A percentile compares a stretch with the other conserved stretches of the same genome.
Conservation (phyloP, 2,113 vertebrate genomes). For the Sialia sialis region DNA sequence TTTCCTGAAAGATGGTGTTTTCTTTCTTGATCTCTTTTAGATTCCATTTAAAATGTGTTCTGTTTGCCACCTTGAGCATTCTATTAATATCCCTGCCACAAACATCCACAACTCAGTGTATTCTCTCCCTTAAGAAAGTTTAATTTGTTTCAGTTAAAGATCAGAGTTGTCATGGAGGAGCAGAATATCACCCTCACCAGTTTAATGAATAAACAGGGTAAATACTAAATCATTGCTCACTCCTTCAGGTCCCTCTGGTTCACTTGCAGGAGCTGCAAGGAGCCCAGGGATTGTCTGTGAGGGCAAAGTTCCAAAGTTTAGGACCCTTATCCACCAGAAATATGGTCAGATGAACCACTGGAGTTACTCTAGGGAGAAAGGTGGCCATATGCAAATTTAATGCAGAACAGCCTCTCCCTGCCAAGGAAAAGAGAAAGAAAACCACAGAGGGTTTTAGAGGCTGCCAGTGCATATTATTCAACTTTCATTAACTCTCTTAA, state of each 20-base stretch:
- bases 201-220: background rate
- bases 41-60: background rate
- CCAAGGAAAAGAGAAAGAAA: background rate
- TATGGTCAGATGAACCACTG: background rate
- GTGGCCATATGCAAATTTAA: constrained; percentile 13
- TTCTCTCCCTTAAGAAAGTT: background rate
- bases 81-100: background rate
- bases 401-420: background rate
- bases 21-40: background rate
- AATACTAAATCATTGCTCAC: background rate
- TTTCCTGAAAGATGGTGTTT: background rate
- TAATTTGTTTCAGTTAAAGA: constrained; percentile 16
- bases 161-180: background rate
- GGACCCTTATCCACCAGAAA: background rate
- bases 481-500: constrained; percentile 69
- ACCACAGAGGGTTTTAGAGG: background rate
- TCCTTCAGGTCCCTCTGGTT: background rate
- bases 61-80: background rate
- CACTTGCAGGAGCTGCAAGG: background rate
- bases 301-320: background rate
- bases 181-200: background rate
- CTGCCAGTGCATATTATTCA: constrained; percentile 55
- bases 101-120: background rate
- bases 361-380: background rate
- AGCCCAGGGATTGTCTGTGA: background rate